Evolutionary conservation across 2,797 vertebrate species (phyloP), one percentile per base, ranked within the genome.

Genomic region (Neomorphus geoffroyi): DNA sequence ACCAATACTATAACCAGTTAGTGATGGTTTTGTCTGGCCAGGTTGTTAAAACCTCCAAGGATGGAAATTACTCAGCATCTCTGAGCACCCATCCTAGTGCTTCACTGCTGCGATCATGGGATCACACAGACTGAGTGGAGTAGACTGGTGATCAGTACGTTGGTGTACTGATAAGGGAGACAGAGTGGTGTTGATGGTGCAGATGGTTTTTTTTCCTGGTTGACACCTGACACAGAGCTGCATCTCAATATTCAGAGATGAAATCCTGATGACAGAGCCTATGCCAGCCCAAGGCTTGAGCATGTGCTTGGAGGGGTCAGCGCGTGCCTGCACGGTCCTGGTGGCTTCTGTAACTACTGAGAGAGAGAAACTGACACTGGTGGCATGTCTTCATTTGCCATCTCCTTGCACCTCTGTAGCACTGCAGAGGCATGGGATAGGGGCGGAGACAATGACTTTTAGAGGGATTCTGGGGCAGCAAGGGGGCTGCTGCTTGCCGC

Each of bases 371-470:
- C 3, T 75, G 67, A 46, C 67, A 30, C 4, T 4, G 4, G 15
- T 54, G 43, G 3, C 45, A 32, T 7, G 45, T 26, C 12, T 65
- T 74, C 37, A 16, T 15, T 57, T 0, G 0, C 8, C 27, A 16
- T 7, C 23, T 66, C 14, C 39, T 83, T 11, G 11, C 5, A 39
- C 26, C 13, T 53, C 53, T 32, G 60, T 26, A 61, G 28, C 33
- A 21, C 61, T 50, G 48, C 26, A 62, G 45, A 32, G 50, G 32
- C 13, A 13, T 4, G 10, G 54, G 6, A 9, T 3, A 5, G 22
- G 28, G 19, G 5, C 8, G 8, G 13, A 18, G 13, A 48, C 46
- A 46, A 46, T 21, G 27, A 13, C 13, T 69, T 56, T 73, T 2
- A 7, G 41, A 43, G 9, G 30, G 32, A 11, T 13, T 64, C 30